A percentile compares a stretch with the other conserved stretches of the same genome.
phyloP scores from a whole-genome alignment of 1,140 invertebrate genomes.

The Melipona quadrifasciata region DNA sequence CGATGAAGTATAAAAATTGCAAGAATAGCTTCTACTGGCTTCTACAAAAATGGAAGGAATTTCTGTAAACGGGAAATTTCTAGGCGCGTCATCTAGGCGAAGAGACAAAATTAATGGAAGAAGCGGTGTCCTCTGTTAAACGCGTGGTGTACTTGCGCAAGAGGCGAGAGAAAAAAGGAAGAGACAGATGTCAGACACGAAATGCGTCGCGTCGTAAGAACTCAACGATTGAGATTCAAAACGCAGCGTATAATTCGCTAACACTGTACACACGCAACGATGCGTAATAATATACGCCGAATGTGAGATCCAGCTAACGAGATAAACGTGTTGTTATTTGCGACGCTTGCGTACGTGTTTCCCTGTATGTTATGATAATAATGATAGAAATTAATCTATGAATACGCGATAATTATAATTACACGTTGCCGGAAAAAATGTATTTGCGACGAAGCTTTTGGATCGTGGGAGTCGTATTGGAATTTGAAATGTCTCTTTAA shows the following conservation, averaged over 20 bases:
- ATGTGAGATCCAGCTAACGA: constrained; percentile 44
- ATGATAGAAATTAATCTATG: constrained; percentile 13
- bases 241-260: constrained; percentile 33
- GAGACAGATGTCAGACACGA: constrained; percentile 16
- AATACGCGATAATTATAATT: not conserved
- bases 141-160: not conserved
- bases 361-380: not conserved
- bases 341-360: constrained; percentile 2
- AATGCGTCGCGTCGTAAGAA: not conserved
- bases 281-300: constrained; percentile 34
- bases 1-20: not conserved
- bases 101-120: not conserved
- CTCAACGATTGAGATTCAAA: constrained; percentile 45
- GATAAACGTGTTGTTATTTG: constrained; percentile 43
- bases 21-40: too few relatives aligned
- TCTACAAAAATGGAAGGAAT: not conserved
- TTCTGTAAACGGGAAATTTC: not conserved
- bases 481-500: not conserved
- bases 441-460: not conserved
- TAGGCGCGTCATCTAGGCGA: not conserved
- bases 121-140: not conserved
- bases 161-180: not conserved
- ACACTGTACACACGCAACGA: constrained; percentile 24
- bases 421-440: not conserved
- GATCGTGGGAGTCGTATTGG: not conserved